Percentiles rank a stretch among this genome's conserved stretches.
Evolutionary conservation across 35 echinoderm and acorn worm species (phyloP).

Genomic region (Apostichopus californicus): DNA sequence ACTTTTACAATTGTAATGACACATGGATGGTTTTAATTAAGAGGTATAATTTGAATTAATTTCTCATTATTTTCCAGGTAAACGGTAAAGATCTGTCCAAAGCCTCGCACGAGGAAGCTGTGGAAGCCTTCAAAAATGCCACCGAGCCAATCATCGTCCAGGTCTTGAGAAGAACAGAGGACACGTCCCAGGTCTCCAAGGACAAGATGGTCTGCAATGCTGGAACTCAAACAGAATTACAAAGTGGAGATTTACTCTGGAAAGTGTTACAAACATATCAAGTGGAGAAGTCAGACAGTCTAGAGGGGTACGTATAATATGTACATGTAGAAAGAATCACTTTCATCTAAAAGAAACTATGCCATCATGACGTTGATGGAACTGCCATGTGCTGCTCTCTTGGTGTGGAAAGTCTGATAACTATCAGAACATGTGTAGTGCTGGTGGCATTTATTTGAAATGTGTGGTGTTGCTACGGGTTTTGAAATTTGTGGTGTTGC

Average conservation of each 20-base stretch:
- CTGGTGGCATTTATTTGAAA: too few relatives aligned
- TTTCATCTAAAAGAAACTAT: too few relatives aligned
- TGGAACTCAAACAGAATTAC: slow-evolving; percentile 93
- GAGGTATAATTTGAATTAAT: too few relatives aligned
- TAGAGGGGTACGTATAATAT: slow-evolving; percentile 71
- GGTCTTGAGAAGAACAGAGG: slow-evolving; percentile 77
- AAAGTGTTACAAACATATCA: slow-evolving; percentile 88
- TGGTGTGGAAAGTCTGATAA: too few relatives aligned
- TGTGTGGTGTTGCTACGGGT: too few relatives aligned
- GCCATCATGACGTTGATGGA: too few relatives aligned
- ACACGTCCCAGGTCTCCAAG: slow-evolving; percentile 54
- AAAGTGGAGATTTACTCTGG: slow-evolving; percentile 89
- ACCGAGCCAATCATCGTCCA: slow-evolving; percentile 95
- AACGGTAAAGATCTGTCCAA: slow-evolving; percentile 96
- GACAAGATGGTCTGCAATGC: slow-evolving; percentile 80
- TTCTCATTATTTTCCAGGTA: slow-evolving; percentile 64
- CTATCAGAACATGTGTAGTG: too few relatives aligned
- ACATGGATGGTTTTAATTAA: too few relatives aligned
- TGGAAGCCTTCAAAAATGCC: slow-evolving; percentile 98
- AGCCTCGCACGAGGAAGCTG: slow-evolving; percentile 96
- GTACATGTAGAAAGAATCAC: too few relatives aligned
- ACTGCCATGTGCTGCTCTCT: too few relatives aligned
- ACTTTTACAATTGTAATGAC: too few relatives aligned
- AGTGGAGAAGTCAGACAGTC: slow-evolving; percentile 51
- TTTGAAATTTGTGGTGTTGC: too few relatives aligned